Conservation (phyloP, 2,113 vertebrate genomes). For the Hippocampus barbouri region DNA sequence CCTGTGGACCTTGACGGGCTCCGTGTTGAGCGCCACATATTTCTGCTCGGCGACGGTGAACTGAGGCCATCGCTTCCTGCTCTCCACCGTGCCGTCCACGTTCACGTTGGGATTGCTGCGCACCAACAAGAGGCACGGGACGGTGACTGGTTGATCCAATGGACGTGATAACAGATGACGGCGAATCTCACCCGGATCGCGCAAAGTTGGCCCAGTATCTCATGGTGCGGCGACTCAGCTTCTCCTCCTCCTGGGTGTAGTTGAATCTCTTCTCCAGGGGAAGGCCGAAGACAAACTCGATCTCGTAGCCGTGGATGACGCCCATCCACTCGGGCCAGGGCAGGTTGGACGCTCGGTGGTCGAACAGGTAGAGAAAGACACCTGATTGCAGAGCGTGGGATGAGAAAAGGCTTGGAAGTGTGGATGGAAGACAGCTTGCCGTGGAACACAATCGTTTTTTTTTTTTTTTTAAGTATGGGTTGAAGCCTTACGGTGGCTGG, state of each 20-base stretch:
- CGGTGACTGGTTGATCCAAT: background rate
- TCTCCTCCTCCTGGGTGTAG: conserved; percentile 83
- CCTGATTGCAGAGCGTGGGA: conserved; percentile 33
- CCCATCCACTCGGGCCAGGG: conserved; percentile 93
- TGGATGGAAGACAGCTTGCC: background rate
- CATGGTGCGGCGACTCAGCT: conserved; percentile 85
- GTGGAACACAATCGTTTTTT: background rate
- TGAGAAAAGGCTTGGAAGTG: background rate
- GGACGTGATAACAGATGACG: background rate
- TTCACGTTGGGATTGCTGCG: conserved; percentile 81
- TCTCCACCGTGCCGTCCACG: conserved; percentile 68
- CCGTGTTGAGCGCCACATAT: conserved; percentile 77
- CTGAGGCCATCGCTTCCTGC: conserved; percentile 74
- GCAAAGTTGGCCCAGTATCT: conserved; percentile 92
- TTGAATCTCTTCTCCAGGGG: conserved; percentile 82
- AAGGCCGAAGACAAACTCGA: conserved; percentile 90
- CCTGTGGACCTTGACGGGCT: conserved; percentile 72
- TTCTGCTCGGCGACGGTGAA: conserved; percentile 79
- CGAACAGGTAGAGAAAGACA: conserved; percentile 83
- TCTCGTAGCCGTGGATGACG: conserved; percentile 91
- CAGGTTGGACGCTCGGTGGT: conserved; percentile 87
- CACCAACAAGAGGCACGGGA: background rate
- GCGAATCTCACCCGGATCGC: conserved; percentile 68
- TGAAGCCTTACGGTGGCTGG: no score
- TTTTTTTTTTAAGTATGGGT: no score